phyloP scores from a whole-genome alignment of 2,888 invertebrate species.

The Rhagonycha lutea region DNA sequence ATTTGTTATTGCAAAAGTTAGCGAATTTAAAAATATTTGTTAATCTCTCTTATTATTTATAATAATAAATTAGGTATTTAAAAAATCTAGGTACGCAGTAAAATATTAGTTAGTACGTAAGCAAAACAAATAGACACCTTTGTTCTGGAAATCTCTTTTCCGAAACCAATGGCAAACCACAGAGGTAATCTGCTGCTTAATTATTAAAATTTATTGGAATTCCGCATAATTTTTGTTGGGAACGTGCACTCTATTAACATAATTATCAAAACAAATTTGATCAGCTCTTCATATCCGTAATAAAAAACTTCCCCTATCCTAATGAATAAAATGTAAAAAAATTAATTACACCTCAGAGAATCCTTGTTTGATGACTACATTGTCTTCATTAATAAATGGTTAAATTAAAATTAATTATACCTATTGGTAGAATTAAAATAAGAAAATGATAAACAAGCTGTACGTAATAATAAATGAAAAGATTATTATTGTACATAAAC shows the following conservation, averaged over 20 bases:
- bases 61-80: neutral
- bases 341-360: neutral
- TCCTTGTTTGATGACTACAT: neutral
- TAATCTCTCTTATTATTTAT: neutral
- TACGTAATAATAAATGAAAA: neutral
- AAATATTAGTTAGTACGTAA: too few species aligned
- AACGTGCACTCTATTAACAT: neutral
- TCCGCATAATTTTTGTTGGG: neutral
- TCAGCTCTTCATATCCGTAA: neutral
- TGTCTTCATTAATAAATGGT: neutral
- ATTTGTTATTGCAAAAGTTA: neutral
- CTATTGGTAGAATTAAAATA: neutral
- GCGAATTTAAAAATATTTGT: neutral
- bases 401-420: too few species aligned
- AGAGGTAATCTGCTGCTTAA: too few species aligned
- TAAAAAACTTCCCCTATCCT: neutral
- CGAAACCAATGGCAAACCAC: too few species aligned
- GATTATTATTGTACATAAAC: neutral
- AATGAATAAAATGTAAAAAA: neutral
- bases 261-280: neutral
- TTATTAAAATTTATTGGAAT: too few species aligned
- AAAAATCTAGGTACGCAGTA: neutral
- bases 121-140: too few species aligned
- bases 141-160: too few species aligned
- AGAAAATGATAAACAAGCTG: neutral